These are phyloP conservation scores for Furcula furcula DNA, from an alignment of 2,888 invertebrate genomes.

Conservation along the genomic window DNA sequence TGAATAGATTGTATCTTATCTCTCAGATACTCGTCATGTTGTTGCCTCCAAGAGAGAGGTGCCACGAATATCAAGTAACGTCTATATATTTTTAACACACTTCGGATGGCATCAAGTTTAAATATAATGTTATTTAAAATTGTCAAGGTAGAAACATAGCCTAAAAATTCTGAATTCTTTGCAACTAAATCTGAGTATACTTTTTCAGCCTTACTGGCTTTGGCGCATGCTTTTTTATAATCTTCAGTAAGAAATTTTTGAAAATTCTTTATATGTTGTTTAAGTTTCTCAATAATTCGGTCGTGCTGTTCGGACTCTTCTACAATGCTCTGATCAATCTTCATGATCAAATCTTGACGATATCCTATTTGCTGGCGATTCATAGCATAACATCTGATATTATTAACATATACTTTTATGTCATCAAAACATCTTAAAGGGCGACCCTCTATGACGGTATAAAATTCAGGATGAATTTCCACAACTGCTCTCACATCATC, in stretches of 20 bases:
- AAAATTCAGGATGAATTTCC: constrained; percentile 85
- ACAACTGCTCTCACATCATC: constrained; percentile 81
- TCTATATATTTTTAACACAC: constrained; percentile 63
- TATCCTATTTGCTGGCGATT: constrained; percentile 75
- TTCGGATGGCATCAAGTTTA: constrained; percentile 67
- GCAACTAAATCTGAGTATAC: constrained; percentile 50
- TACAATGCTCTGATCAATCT: constrained; percentile 54
- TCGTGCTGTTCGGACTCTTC: constrained; percentile 59
- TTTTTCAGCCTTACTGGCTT: constrained; percentile 59
- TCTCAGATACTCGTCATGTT: constrained; percentile 57
- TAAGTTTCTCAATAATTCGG: constrained; percentile 52
- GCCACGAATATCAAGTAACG: constrained; percentile 67
- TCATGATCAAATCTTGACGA: constrained; percentile 62
- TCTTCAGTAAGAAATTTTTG: constrained; percentile 73
- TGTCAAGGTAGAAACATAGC: constrained; percentile 55
- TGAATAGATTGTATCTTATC: constrained; percentile 59
- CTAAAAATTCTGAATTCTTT: constrained; percentile 60
- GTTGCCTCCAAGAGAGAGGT: constrained; percentile 67
- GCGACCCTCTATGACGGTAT: constrained; percentile 83
- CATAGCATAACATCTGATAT: constrained; percentile 75
- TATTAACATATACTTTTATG: constrained; percentile 79
- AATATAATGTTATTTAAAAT: constrained; percentile 66
- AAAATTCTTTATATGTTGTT: constrained; percentile 65
- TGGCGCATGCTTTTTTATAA: constrained; percentile 64
- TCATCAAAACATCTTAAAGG: constrained; percentile 82